Base-by-base conservation (phyloP, 2,797 vertebrate species). In the Enteromius thamalakanensis region DNA sequence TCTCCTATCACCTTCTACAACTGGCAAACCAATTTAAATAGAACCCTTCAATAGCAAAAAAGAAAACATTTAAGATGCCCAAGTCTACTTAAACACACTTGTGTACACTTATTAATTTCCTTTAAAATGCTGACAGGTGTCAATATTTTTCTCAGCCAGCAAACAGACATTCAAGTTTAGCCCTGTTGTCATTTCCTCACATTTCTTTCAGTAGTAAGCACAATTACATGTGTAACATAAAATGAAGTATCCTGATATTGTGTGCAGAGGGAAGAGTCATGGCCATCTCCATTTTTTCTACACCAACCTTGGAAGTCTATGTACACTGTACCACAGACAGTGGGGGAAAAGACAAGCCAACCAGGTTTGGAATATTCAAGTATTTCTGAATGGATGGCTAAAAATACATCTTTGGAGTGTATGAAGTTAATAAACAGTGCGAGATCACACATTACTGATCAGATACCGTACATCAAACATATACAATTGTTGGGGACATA, bases 321-420 rank as follows among this genome's bases (percentile, higher is more conserved):
- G 90, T 85, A 91, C 89, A 68, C 90, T 80, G 64, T 91, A 90
- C 89, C 78, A 86, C 81, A 79, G 87, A 91, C 79, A 89, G 88
- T 86, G 87, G 85, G 37, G 40, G 87, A 91, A 84, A 87, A 67
- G 80, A 90, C 85, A 90, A 89, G 91, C 86, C 29, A 90, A 91
- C 84, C 84, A 84, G 88, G 86, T 83, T 91, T 90, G 91, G 87
- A 90, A 92, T 89, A 92, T 94, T 94, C 92, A 94, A 95, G 93
- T 94, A 94, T 93, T 88, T 91, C 87, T 91, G 85, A 93, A 90
- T 86, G 87, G 89, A 94, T 91, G 91, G 90, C 83, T 53, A 91
- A 85, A 89, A 82, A 84, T 47, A 84, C 86, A 86, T 90, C 86
- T 91, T 89, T 86, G 89, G 89, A 92, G 90, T 87, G 87, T 91